Percentiles rank a stretch among this genome's conserved stretches.
Evolutionary conservation across 2,797 vertebrate species (phyloP).

Genomic region (Chromobotia macracanthus): DNA sequence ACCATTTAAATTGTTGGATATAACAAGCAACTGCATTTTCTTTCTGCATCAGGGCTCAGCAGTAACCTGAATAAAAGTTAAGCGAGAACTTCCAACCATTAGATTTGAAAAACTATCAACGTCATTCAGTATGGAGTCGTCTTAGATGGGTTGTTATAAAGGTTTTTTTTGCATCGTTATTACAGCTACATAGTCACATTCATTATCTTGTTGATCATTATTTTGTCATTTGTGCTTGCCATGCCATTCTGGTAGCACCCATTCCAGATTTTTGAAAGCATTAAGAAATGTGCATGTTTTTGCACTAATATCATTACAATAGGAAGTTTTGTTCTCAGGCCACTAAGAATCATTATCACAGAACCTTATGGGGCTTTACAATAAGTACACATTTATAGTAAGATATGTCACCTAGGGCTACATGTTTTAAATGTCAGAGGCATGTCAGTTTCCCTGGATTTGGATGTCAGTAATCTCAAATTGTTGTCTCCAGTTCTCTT

Average conservation of each 20-base stretch:
- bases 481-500: slow-evolving; percentile 62
- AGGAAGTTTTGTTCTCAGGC: neutral
- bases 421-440: neutral
- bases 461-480: slow-evolving; percentile 58
- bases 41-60: neutral
- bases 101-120: neutral
- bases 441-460: slow-evolving; percentile 26
- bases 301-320: neutral
- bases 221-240: neutral
- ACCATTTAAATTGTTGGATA: neutral
- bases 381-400: neutral
- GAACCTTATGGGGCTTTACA: neutral
- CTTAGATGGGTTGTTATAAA: too few relatives aligned
- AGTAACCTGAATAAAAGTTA: neutral
- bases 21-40: neutral
- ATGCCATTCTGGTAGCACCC: neutral
- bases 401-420: neutral
- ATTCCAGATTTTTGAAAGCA: neutral
- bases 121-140: neutral
- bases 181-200: neutral
- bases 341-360: neutral
- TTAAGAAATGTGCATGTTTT: neutral
- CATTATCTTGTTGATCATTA: neutral
- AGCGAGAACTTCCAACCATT: neutral
- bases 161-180: neutral